Evolutionary conservation across 2,113 vertebrate genomes (phyloP), one percentile per base, ranked within the genome.

Genomic region (Ammodytes marinus): DNA sequence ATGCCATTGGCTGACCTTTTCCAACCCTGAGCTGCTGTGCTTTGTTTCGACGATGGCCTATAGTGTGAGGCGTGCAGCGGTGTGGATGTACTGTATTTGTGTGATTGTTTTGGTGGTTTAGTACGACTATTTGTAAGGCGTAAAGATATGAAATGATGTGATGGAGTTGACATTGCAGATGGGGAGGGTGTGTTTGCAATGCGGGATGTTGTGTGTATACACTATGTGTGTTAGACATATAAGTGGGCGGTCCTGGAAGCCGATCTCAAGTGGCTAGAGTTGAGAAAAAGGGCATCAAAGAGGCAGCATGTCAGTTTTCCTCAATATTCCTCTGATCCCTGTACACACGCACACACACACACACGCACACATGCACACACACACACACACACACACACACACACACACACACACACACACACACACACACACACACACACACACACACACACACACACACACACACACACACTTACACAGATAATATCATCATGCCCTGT

Each of bases 21-120:
- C 52, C 15, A 77, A 85, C 77, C 79, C n/a, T 0, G 37, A 53
- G 10, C 59, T 46, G 49, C 53, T 69, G 49, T 46, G 43, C 75
- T 86, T 76, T 83, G 55, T 65, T 82, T 73, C 19, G 17, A 96
- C 95, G 90, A 92, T 91, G 11, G 46, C 47, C 42, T n/a, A n/a
- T 7, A 37, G 43, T 61, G 15, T 49, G 47, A 74, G 76, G 9
- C 10, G 6, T 59, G 49, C 2, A 5, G 40, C 43, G 43, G 35
- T 64, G 15, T 45, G 27, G 1, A 27, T 27, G 27, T 27, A 27
- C 27, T 27, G 15, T 66, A 19, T 60, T 58, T 96, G n/a, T 52
- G 9, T 69, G 46, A 43, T 59, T 65, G 17, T 60, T 71, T 61
- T 14, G 5, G 14, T 65, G 19, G 49, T 27, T 35, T 63, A 15